phyloP scores from a whole-genome alignment of 2,888 invertebrate species.

The Carpatolechia fugitivella region DNA sequence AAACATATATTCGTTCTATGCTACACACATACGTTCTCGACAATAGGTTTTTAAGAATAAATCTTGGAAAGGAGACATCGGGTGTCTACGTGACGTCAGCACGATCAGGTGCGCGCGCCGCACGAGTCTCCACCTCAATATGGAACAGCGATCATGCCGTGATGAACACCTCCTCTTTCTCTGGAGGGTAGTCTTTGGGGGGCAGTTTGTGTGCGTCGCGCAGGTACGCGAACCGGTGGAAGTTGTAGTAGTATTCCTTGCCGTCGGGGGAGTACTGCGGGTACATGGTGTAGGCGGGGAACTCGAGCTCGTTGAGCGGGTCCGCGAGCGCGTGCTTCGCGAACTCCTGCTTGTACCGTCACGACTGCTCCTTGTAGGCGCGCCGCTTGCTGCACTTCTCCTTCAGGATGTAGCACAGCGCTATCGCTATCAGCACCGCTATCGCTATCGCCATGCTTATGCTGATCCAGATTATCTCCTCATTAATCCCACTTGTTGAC shows the following conservation, averaged over 20 bases:
- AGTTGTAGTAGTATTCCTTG: slow-evolving; percentile 72
- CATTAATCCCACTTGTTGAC: slow-evolving; percentile 90
- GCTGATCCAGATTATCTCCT: slow-evolving; percentile 93
- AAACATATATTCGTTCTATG: slow-evolving; percentile 18
- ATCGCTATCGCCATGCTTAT: slow-evolving; percentile 92
- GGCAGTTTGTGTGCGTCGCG: slow-evolving; percentile 64
- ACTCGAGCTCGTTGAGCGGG: slow-evolving; percentile 58
- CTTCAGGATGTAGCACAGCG: slow-evolving; percentile 88
- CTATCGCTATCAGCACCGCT: slow-evolving; percentile 88
- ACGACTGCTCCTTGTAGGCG: slow-evolving; percentile 86
- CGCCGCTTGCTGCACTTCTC: slow-evolving; percentile 89
- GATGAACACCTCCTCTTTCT: slow-evolving; percentile 64
- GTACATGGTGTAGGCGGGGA: slow-evolving; percentile 65
- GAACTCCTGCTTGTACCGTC: slow-evolving; percentile 77
- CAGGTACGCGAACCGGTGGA: slow-evolving; percentile 69
- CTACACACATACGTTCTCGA: slow-evolving; percentile 14
- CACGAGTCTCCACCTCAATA: neutral
- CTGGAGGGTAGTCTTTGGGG: slow-evolving; percentile 65
- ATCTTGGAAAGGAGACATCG: neutral
- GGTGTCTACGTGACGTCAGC: neutral
- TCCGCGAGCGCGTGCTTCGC: slow-evolving; percentile 67
- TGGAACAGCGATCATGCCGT: slow-evolving; percentile 52
- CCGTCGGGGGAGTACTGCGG: slow-evolving; percentile 72
- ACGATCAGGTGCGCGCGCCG: neutral
- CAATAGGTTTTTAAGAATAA: neutral